A percentile compares a stretch with the other conserved stretches of the same genome.
phyloP scores from a whole-genome alignment of 2,888 invertebrate genomes.

The Entomobrya proxima region DNA sequence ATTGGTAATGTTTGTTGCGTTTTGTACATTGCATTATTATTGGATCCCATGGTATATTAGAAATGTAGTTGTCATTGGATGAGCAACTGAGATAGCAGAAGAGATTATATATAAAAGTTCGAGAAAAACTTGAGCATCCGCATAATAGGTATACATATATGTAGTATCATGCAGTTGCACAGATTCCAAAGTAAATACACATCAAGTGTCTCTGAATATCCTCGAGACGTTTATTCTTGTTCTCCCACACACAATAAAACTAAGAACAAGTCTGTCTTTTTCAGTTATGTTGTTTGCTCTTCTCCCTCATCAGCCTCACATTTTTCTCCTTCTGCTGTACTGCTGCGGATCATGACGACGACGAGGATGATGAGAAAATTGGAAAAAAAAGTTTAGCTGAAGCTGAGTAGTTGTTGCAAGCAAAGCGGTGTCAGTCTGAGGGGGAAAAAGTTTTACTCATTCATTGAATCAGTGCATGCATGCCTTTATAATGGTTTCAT shows the following conservation, averaged over 20 bases:
- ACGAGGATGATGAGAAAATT: slow-evolving; percentile 48
- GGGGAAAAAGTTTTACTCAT: slow-evolving; percentile 28
- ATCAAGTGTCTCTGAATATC: background rate
- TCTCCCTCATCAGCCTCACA: slow-evolving; percentile 27
- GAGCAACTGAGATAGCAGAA: background rate
- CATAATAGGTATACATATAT: too few species aligned
- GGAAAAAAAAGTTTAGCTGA: slow-evolving; percentile 26
- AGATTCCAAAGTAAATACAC: background rate
- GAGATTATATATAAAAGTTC: background rate
- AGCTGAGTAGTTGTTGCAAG: background rate
- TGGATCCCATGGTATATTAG: background rate
- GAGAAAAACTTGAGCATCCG: background rate
- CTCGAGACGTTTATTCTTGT: background rate
- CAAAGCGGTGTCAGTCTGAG: background rate
- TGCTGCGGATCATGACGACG: slow-evolving; percentile 14
- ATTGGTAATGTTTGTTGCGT: slow-evolving; percentile 6
- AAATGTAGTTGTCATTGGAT: background rate
- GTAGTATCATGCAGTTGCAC: background rate
- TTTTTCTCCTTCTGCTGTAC: too few species aligned
- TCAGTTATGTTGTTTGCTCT: slow-evolving; percentile 27
- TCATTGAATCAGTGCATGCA: slow-evolving; percentile 29
- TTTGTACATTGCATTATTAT: background rate
- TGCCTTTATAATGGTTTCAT: background rate
- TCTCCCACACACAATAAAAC: background rate
- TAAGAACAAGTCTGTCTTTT: slow-evolving; percentile 31